phyloP scores from a whole-genome alignment of 2,888 invertebrate genomes.

The Tenthredo notha region DNA sequence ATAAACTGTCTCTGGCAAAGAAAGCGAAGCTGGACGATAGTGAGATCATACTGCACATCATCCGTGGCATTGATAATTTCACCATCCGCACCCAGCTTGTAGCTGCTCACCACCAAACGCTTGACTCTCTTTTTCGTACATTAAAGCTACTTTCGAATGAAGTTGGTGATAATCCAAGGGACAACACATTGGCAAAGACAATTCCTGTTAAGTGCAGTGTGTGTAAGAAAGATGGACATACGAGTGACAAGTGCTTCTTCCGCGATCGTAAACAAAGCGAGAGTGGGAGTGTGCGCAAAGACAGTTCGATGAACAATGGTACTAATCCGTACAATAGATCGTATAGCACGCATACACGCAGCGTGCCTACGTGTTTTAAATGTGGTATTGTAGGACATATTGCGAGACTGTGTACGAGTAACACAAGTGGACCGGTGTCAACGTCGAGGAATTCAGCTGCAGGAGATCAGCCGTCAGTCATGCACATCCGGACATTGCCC shows the following conservation, averaged over 20 bases:
- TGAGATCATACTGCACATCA: conserved; percentile 2
- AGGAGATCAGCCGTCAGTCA: neutral
- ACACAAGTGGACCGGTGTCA: neutral
- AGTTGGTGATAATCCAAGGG: conserved; percentile 7
- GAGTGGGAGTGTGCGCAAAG: neutral
- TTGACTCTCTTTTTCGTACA: neutral
- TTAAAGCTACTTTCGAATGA: conserved; percentile 16
- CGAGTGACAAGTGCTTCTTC: conserved; percentile 8
- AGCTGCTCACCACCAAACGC: neutral
- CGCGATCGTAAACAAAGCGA: neutral
- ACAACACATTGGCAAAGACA: neutral
- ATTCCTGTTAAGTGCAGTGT: neutral
- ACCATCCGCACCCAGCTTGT: conserved; percentile 15
- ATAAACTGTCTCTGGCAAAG: neutral
- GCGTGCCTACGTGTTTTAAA: conserved; percentile 12
- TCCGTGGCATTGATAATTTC: conserved; percentile 15
- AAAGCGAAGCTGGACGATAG: conserved; percentile 12
- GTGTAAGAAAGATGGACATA: conserved; percentile 6
- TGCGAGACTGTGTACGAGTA: neutral
- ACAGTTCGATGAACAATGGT: neutral
- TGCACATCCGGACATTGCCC: neutral
- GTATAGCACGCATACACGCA: neutral
- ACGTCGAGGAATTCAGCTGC: neutral
- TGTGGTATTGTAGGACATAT: neutral
- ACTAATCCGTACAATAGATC: neutral